These are phyloP conservation scores for Chionomys nivalis DNA, from an alignment of 2,113 vertebrate genomes.

Conservation along the genomic window DNA sequence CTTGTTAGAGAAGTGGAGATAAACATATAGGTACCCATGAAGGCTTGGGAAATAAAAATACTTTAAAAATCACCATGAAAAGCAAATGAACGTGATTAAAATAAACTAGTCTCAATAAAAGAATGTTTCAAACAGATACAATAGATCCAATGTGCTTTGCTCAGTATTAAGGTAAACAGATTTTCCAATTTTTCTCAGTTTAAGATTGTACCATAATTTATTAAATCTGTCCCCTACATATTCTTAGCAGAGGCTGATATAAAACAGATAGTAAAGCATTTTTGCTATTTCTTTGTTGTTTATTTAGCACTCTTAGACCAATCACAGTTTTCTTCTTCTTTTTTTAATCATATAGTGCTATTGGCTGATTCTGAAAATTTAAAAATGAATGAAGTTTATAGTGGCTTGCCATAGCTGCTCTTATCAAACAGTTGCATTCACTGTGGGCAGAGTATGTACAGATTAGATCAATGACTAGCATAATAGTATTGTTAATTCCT, in stretches of 20 bases:
- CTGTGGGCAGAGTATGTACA: neutral
- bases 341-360: neutral
- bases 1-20: neutral
- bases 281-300: constrained; percentile 61
- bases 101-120: constrained; percentile 35
- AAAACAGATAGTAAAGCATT: constrained; percentile 62
- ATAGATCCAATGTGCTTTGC: constrained; percentile 53
- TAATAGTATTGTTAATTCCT: neutral
- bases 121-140: constrained; percentile 46
- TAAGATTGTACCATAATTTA: constrained; percentile 57
- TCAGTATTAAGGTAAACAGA: constrained; percentile 40
- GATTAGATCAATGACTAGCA: neutral
- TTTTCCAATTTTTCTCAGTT: constrained; percentile 35
- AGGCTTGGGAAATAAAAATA: neutral
- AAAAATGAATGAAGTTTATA: constrained; percentile 33
- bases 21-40: neutral
- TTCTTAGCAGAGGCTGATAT: constrained; percentile 54
- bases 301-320: constrained; percentile 53
- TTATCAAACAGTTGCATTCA: neutral
- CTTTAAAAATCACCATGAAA: constrained; percentile 55
- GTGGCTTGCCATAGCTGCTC: neutral
- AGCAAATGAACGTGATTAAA: constrained; percentile 64
- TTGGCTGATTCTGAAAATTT: constrained; percentile 43
- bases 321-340: constrained; percentile 58
- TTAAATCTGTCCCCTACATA: constrained; percentile 49